Percentiles rank a stretch among this genome's conserved stretches.
These are phyloP conservation scores for Schlechtendalia chinensis DNA, from an alignment of 1,140 invertebrate genomes.

Conservation along the genomic window DNA sequence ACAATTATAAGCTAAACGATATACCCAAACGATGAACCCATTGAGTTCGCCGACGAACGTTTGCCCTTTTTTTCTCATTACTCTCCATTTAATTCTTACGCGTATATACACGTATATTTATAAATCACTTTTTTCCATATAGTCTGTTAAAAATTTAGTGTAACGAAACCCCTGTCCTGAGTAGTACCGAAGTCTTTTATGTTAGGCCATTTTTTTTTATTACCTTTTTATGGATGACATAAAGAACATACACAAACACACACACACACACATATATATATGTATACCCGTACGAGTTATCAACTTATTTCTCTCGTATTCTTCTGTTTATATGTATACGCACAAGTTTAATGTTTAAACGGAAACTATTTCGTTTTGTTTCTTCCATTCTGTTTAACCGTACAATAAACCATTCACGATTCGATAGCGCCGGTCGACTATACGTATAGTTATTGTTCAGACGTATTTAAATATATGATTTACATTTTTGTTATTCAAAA, in stretches of 20 bases:
- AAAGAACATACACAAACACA: no score
- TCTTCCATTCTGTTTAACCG: not conserved
- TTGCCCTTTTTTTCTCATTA: no score
- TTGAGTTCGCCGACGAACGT: no score
- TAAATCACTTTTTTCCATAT: constrained; percentile 11
- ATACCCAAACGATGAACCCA: no score
- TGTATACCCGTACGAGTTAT: constrained; percentile 12
- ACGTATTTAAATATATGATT: no score
- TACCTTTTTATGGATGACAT: constrained; percentile 36
- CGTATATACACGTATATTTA: not conserved
- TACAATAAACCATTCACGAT: no score
- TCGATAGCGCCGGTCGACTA: no score
- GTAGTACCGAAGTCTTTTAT: constrained; percentile 23
- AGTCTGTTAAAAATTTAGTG: constrained; percentile 24
- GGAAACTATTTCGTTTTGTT: constrained; percentile 9
- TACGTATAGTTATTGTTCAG: no score
- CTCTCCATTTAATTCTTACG: not conserved
- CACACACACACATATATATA: not conserved
- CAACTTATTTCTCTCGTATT: constrained; percentile 30
- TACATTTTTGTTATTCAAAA: constrained; percentile 5
- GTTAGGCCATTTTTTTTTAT: constrained; percentile 17
- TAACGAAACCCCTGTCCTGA: not conserved
- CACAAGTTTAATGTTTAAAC: constrained; percentile 8
- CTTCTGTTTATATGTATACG: no score
- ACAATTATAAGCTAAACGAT: no score